Percentiles rank a stretch among this genome's conserved stretches.
These are phyloP conservation scores for Acronicta aceris DNA, from an alignment of 2,888 invertebrate genomes.

Conservation along the genomic window DNA sequence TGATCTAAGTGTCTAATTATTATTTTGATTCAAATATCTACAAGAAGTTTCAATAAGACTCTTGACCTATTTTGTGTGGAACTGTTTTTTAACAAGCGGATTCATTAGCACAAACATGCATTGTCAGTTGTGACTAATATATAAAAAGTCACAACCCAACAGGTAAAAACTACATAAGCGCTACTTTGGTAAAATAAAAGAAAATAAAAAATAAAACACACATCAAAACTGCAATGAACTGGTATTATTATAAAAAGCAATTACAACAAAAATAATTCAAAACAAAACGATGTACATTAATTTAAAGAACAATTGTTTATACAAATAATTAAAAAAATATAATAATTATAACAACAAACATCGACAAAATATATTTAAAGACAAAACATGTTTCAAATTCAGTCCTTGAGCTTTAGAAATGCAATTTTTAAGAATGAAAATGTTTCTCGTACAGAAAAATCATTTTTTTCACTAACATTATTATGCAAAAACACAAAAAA, in stretches of 20 bases:
- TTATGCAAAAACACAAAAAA: conserved; percentile 83
- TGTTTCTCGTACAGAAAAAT: conserved; percentile 72
- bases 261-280: conserved; percentile 93
- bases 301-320: conserved; percentile 93
- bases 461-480: conserved; percentile 79
- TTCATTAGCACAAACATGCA: conserved; percentile 84
- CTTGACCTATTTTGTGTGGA: conserved; percentile 22
- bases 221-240: conserved; percentile 92
- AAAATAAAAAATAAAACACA: conserved; percentile 89
- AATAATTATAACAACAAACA: conserved; percentile 90
- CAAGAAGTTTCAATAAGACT: conserved; percentile 9
- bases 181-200: conserved; percentile 80
- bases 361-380: conserved; percentile 89
- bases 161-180: conserved; percentile 71
- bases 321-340: conserved; percentile 92
- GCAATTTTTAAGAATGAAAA: conserved; percentile 87
- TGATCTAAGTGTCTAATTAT: conserved; percentile 19
- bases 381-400: conserved; percentile 88
- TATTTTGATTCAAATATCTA: conserved; percentile 28
- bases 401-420: conserved; percentile 88
- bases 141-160: conserved; percentile 65
- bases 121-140: conserved; percentile 69
- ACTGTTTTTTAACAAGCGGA: conserved; percentile 35
- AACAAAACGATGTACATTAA: conserved; percentile 94
- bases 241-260: conserved; percentile 93